Percentiles rank a stretch among this genome's conserved stretches.
Conservation (phyloP, 2,797 vertebrate genomes). For the Synaphobranchus kaupii region DNA sequence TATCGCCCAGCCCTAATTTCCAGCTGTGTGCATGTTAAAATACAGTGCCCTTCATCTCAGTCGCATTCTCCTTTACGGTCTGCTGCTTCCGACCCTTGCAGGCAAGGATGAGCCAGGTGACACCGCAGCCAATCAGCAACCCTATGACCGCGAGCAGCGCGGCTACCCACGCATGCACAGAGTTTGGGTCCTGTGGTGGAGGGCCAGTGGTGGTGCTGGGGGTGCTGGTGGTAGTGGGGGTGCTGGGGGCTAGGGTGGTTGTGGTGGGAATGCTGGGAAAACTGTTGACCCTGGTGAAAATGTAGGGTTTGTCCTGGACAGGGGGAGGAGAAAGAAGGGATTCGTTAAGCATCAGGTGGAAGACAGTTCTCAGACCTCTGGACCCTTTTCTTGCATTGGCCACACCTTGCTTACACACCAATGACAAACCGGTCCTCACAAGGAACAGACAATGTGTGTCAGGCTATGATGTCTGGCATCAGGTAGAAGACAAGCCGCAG, state of each 20-base stretch:
- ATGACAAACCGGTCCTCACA: neutral
- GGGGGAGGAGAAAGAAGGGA: conserved; percentile 32
- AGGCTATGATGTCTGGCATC: neutral
- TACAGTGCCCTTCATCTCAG: conserved; percentile 42
- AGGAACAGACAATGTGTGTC: neutral
- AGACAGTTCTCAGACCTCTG: neutral
- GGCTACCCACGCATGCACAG: conserved; percentile 72
- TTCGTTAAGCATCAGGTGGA: no score
- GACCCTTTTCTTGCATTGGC: neutral
- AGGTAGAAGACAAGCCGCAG: neutral
- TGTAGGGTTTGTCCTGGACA: conserved; percentile 82
- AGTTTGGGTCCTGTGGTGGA: conserved; percentile 35
- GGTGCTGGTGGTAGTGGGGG: neutral
- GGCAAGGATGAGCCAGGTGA: conserved; percentile 61
- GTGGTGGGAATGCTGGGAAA: neutral
- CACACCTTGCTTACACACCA: neutral
- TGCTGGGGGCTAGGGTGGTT: conserved; percentile 27
- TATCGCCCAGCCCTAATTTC: no score
- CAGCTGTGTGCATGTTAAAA: conserved; percentile 57
- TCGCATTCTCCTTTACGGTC: neutral
- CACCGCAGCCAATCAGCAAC: conserved; percentile 66
- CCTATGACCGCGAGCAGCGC: conserved; percentile 69
- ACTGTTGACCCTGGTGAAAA: conserved; percentile 83
- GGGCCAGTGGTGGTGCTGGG: neutral
- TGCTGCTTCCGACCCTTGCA: conserved; percentile 53